phyloP scores from a whole-genome alignment of 2,888 invertebrate genomes.

The Spodoptera exigua region DNA sequence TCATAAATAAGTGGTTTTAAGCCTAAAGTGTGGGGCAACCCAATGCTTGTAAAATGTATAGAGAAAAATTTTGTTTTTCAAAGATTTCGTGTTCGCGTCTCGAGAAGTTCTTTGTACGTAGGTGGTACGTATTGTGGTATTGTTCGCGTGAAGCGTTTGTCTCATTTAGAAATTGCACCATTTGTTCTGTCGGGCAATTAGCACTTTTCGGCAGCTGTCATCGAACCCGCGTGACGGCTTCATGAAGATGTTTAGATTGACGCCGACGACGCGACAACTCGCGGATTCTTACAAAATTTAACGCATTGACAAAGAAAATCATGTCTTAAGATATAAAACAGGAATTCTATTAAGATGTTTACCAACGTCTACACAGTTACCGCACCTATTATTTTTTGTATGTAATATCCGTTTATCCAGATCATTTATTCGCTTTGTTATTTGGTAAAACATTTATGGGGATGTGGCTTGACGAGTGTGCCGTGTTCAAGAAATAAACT shows the following conservation, averaged over 20 bases:
- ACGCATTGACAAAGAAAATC: background rate
- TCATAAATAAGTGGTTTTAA: slow-evolving; percentile 52
- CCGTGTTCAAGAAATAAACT: no score
- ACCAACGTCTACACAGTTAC: no score
- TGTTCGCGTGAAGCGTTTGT: slow-evolving; percentile 59
- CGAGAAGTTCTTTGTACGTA: slow-evolving; percentile 21
- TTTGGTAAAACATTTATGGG: no score
- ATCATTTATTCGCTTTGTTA: no score
- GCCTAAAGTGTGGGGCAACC: slow-evolving; percentile 22
- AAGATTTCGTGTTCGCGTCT: slow-evolving; percentile 1
- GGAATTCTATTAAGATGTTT: no score
- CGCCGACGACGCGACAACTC: slow-evolving; percentile 33
- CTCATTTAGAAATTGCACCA: slow-evolving; percentile 65
- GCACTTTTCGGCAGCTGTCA: slow-evolving; percentile 82
- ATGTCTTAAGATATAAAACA: no score
- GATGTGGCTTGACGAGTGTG: no score
- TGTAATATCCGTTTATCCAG: no score
- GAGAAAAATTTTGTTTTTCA: background rate
- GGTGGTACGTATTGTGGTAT: slow-evolving; percentile 23
- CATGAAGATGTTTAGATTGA: slow-evolving; percentile 62
- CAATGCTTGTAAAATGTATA: slow-evolving; percentile 16
- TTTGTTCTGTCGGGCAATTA: slow-evolving; percentile 72
- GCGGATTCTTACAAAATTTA: slow-evolving; percentile 28
- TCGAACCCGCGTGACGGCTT: slow-evolving; percentile 63
- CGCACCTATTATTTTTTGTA: no score